Evolutionary conservation across 2,888 invertebrate genomes (phyloP), one percentile per base, ranked within the genome.

Genomic region (Rotaria magnacalcarata): DNA sequence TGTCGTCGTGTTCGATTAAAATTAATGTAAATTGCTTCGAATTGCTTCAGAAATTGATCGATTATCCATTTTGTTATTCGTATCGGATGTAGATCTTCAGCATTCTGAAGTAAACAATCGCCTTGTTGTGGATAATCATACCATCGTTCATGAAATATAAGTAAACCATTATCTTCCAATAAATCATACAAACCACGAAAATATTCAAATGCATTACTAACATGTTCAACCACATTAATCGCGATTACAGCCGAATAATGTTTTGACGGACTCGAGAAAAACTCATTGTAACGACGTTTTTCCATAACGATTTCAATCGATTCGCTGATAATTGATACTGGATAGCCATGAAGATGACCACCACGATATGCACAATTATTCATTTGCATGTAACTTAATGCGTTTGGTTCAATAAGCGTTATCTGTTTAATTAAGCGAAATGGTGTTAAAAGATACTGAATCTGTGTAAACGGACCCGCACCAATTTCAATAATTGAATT

Each of bases 121-220:
- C 67, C 67, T 27, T 67, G 27, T 27, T 34, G n/a, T 27, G 67
- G 67, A 67, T 67, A 34, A 67, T 67, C 67, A 67, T 14, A 67
- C 67, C 67, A 67, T 67, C 67, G n/a, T 67, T 67, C 67, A 67
- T 67, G 67, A 67, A 67, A 67, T 67, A 67, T 67, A 6, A 67
- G 14, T 67, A 67, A 34, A 27, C 67, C 67, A 67, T 67, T 67
- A 27, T 27, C 34, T 27, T 67, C 67, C 14, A 67, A 27, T 67
- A 67, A 67, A 67, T 67, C 34, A 67, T 67, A 67, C 11, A 67
- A 27, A 27, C 27, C 67, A 67, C 34, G 67, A 67, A 67, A 67
- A 27, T 67, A 67, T 67, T 67, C 67, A 27, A 67, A 27, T 27
- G 67, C 67, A 67, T 67, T 27, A 27, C 27, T 4, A 67, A 67